Base-by-base conservation (phyloP, 2,797 vertebrate genomes). In the Miichthys miiuy region DNA sequence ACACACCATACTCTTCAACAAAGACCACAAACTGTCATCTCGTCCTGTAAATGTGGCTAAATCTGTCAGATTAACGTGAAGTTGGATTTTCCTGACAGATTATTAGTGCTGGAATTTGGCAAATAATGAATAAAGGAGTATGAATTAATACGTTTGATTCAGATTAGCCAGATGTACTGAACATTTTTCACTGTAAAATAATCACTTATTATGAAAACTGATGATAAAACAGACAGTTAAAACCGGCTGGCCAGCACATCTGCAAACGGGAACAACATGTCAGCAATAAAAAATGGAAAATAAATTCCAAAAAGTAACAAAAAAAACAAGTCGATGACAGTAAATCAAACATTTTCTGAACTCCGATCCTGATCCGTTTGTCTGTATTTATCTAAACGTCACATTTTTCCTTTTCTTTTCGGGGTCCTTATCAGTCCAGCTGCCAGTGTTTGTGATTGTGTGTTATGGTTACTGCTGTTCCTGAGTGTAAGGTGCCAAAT, bases 391-490 rank as follows among this genome's bases (percentile, higher is more conserved):
- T 75, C 71, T 23, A 12, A 82, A 60, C 6, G 17, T 21, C 44
- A 66, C 44, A 54, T 77, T 87, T 77, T 72, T 55, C 64, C 30
- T 13, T 72, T 84, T 48, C 79, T 62, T 41, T 67, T 70, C 65
- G 47, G 20, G 14, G 27, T 21, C 41, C 82, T 91, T 88, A 94
- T 93, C 89, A 73, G 60, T 73, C 66, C 85, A 86, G 90, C 88
- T 93, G 89, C 85, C 86, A 85, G 81, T 80, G 75, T 92, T 92
- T 92, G 80, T 82, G 70, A 85, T 85, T 75, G 77, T 84, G 83
- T 92, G 90, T 88, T 89, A 75, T 94, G 91, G 91, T 92, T 90
- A 91, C 93, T 85, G 90, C 85, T 73, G 85, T 75, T 82, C 69
- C 69, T 44, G 64, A 79, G 55, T 34, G 56, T 42, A 16, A 63